Base-by-base conservation (phyloP, 2,113 vertebrate species). In the Osmerus eperlanus region DNA sequence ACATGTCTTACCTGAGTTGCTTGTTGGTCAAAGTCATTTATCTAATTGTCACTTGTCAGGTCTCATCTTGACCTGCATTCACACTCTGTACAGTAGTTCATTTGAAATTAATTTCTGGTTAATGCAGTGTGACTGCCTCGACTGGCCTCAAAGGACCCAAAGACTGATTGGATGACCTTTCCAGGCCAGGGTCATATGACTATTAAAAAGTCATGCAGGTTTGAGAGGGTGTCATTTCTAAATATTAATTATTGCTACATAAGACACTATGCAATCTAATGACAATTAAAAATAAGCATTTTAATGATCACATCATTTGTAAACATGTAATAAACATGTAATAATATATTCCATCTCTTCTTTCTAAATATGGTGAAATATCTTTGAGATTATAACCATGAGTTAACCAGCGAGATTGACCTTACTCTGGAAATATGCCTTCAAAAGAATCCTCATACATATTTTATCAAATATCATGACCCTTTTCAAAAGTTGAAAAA, bases 1-100 rank as follows among this genome's bases (percentile, higher is more conserved):
- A 36, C 53, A 4, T 13, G 53, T 54, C 11, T 54, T 11, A 15
- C 4, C 53, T 3, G 54, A 18, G 16, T 56, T 47, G 7, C 54
- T n/a, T 56, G 54, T 56, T 56, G 21, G 19, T 60, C 18, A 65
- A 18, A 80, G 73, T 65, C 71, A 75, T 86, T 84, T 79, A 81
- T 89, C 82, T 81, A 76, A 18, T 61, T 67, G 64, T 72, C 84
- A 77, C 71, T 78, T 81, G 78, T 83, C 81, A 81, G 71, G 78
- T 53, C 81, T 73, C 41, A 21, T 3, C 23, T 65, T 76, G 81
- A 86, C 85, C 84, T 70, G 19, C 66, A 19, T 64, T 70, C 70
- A 76, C 79, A 79, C 74, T 78, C 68, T 81, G 73, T 47, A 11
- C 41, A 47, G 41, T 60, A 12, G 67, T 71, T 80, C 58, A 60